A percentile compares a stretch with the other conserved stretches of the same genome.
Conservation (phyloP, 1,140 invertebrate genomes). For the Bombus sylvicola region DNA sequence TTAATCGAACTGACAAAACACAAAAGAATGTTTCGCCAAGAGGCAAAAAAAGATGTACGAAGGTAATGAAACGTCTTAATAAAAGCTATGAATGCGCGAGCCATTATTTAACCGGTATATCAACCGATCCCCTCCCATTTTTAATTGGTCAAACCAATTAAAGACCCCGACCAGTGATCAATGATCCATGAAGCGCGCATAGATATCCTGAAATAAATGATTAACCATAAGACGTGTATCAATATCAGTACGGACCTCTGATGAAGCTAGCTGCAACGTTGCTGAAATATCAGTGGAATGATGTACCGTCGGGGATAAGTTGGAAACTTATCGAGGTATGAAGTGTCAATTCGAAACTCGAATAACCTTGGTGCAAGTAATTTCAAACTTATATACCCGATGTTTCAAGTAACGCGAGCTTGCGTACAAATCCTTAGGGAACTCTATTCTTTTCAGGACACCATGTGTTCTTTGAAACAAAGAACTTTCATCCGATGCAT, state of each 20-base stretch:
- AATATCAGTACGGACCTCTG: not conserved
- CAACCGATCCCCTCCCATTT: not conserved
- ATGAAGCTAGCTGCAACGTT: not conserved
- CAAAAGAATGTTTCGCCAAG: not conserved
- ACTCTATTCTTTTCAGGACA: not conserved
- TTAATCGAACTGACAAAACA: not conserved
- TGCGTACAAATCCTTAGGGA: no score
- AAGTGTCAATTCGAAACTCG: not conserved
- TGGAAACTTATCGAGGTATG: not conserved
- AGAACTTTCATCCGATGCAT: not conserved
- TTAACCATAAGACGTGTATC: conserved; percentile 1
- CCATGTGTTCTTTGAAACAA: no score
- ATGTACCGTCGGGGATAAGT: not conserved
- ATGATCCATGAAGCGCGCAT: not conserved
- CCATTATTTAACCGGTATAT: conserved; percentile 4
- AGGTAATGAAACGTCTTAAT: conserved; percentile 14
- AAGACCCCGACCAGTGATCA: not conserved
- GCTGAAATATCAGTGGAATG: not conserved
- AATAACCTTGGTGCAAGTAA: not conserved
- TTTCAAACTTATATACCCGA: not conserved
- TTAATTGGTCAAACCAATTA: conserved; percentile 23
- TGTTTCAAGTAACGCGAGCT: not conserved
- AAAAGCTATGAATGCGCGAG: not conserved
- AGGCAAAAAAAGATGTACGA: not conserved
- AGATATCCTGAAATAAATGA: conserved; percentile 18